Evolutionary conservation across 2,797 vertebrate species (phyloP).

Genomic region (Luscinia megarhynchos): DNA sequence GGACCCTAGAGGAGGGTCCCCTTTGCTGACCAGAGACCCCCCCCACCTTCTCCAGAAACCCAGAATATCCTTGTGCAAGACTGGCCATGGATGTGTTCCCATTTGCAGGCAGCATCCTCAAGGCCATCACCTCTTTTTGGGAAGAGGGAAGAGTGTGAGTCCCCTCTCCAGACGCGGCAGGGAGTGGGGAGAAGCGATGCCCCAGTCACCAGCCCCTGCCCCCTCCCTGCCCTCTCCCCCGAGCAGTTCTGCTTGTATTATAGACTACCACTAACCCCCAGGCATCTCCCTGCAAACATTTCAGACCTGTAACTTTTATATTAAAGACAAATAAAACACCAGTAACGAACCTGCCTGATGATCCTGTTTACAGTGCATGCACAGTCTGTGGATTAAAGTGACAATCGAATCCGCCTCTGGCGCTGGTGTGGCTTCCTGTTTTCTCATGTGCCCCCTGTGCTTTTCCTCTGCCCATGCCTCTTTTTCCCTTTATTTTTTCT

Average conservation of each 20-base stretch:
- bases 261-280: background rate
- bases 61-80: background rate
- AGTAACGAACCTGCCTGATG: background rate
- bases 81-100: rapidly evolving
- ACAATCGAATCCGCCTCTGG: constrained; percentile 38
- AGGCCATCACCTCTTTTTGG: background rate
- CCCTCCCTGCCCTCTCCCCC: background rate
- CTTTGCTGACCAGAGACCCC: background rate
- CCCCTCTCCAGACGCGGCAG: rapidly evolving
- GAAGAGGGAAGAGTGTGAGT: too few species aligned
- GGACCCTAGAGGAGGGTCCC: background rate
- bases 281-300: constrained; percentile 64
- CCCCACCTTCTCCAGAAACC: background rate
- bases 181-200: background rate
- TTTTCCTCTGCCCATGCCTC: background rate
- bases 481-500: background rate
- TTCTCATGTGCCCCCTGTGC: background rate
- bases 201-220: background rate
- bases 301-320: constrained; percentile 79
- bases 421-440: background rate
- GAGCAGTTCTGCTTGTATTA: constrained; percentile 3
- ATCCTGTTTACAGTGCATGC: constrained; percentile 61
- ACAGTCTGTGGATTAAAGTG: constrained; percentile 67
- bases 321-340: constrained; percentile 72
- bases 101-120: background rate